phyloP scores from a whole-genome alignment of 2,888 invertebrate genomes.

The Drosophila paramelanica region DNA sequence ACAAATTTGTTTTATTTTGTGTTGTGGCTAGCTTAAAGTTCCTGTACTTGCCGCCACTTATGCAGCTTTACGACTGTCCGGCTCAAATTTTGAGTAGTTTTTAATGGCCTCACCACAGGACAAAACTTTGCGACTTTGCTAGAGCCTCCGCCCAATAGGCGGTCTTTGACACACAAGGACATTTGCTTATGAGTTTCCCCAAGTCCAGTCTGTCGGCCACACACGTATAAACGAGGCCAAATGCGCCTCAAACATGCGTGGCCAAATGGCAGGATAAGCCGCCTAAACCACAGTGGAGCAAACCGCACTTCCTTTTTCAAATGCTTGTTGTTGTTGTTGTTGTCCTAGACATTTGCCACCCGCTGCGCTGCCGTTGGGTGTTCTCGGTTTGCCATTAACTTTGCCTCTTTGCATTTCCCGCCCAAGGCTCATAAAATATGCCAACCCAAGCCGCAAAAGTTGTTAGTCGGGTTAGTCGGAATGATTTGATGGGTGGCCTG shows the following conservation, averaged over 20 bases:
- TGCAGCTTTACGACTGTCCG: conserved; percentile 53
- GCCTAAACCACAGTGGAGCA: conserved; percentile 8
- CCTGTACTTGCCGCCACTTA: conserved; percentile 12
- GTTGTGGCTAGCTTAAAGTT: neutral
- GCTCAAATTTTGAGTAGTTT: conserved; percentile 78
- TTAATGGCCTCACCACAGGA: conserved; percentile 61
- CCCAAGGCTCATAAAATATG: conserved; percentile 64
- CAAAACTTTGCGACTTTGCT: conserved; percentile 54
- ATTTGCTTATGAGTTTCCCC: conserved; percentile 32
- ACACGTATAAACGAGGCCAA: conserved; percentile 17
- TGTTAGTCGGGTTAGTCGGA: conserved; percentile 39
- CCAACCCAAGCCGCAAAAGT: conserved; percentile 52
- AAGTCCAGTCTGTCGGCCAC: conserved; percentile 20
- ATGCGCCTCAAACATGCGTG: conserved; percentile 39
- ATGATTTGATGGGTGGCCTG: conserved; percentile 25
- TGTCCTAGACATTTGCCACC: conserved; percentile 6
- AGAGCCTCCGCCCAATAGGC: conserved; percentile 38
- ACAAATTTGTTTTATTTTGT: conserved; percentile 63
- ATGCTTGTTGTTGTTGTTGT: neutral
- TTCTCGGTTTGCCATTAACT: conserved; percentile 39
- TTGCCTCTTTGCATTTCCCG: conserved; percentile 34
- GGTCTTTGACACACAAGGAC: conserved; percentile 28
- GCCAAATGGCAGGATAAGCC: conserved; percentile 24
- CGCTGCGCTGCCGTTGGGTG: conserved; percentile 16
- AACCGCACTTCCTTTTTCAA: conserved; percentile 31